Base-by-base conservation (phyloP, 2,888 invertebrate species). In the Caprella mutica region DNA sequence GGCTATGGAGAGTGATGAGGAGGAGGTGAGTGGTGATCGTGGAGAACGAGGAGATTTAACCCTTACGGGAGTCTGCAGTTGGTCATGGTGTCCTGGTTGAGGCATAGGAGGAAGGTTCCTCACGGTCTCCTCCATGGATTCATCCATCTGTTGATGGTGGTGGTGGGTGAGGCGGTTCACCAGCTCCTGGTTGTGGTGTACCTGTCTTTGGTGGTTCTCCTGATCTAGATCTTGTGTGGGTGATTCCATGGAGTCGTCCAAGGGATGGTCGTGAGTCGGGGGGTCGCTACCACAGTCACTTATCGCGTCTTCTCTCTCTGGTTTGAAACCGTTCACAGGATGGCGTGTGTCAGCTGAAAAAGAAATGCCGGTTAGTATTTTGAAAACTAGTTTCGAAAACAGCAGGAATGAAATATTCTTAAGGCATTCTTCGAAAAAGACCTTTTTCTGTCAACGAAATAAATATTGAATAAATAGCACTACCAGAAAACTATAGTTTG, bases 281-380 rank as follows among this genome's bases (percentile, higher is more conserved):
- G 58, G 56, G 23, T 63, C 63, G 39, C 63, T 63, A 8, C 63
- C 63, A n/a, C 59, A 63, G 38, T 63, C 63, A 39, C 63, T 63
- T 35, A 40, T 40, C 14, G 40, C 59, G 14, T 59, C 59, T 29
- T 59, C 63, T 1, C 63, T 26, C 21, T 63, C 63, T 26, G 23
- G 19, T 24, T 26, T 30, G 48, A 27, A 48, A 30, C 48, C 48
- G n/a, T 30, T 48, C 26, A 30, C 30, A 30, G 24, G 19, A 17
- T 30, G 48, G 30, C 48, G 29, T 14, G 48, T 30, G 48, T 48
- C 48, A 26, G 17, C 30, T 29, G 17, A 33, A 33, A 33, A 40
- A 21, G 5, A n/a, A n/a, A n/a, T n/a, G n/a, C n/a, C n/a, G n/a
- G n/a, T n/a, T n/a, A n/a, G n/a, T n/a, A n/a, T n/a, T n/a, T n/a